Evolutionary conservation across 1,140 invertebrate genomes (phyloP), one percentile per base, ranked within the genome.

Genomic region (Coptotermes formosanus): DNA sequence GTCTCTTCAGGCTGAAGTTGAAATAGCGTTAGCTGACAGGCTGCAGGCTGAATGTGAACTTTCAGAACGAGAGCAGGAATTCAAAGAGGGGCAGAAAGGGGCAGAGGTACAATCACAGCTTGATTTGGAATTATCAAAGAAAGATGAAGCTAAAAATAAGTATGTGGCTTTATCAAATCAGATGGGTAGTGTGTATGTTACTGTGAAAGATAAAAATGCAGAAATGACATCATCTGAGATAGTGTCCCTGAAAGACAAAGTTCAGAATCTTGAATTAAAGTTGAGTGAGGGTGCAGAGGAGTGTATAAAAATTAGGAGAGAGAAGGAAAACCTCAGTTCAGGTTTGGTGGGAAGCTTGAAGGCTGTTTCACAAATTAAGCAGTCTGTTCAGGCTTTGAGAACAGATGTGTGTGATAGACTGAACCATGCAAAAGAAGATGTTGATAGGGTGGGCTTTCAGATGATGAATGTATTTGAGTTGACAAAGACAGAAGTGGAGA

Each of bases 361-460:
- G 64, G 64, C 64, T 75, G 64, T 30, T 75, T 9, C n/a, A 25
- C 64, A 30, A 25, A 30, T 75, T 25, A 75, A 75, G 64, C 25
- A 30, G 7, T 75, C 25, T 30, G n/a, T 75, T 75, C 64, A 75
- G 64, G n/a, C 64, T n/a, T 30, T 75, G n/a, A 75, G 64, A 16
- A 75, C 25, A n/a, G 64, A 75, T 75, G 64, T 75, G 91, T 92
- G 86, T 89, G 93, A 43, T 91, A 92, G 82, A 87, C 91, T 43
- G 89, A 92, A 69, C 88, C 92, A 11, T 91, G 91, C 23, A 91
- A 93, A 82, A 91, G 91, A 30, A 11, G 64, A 75, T 30, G 64
- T 25, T 75, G 9, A 30, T 30, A 16, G n/a, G n/a, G 0, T 75
- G 3, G 64, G 25, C 6, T 25, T 16, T n/a, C 25, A 75, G 8